Evolutionary conservation across 2,888 invertebrate genomes (phyloP).

Genomic region (Neoscelio sp.): DNA sequence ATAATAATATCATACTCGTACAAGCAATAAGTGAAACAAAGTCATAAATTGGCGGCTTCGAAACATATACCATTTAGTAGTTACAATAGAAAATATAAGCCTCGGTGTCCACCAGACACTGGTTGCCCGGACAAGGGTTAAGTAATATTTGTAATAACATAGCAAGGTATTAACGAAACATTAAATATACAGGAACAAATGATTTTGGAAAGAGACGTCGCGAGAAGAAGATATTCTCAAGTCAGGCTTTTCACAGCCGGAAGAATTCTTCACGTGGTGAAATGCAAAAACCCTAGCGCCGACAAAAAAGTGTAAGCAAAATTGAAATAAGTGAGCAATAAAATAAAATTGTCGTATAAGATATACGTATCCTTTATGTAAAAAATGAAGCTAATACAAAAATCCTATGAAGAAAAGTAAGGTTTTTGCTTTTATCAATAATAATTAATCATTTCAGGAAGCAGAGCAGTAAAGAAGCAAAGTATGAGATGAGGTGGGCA

Average conservation of each 20-base stretch:
- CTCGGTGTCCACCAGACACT: no score
- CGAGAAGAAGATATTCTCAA: constrained; percentile 88
- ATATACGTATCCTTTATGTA: no score
- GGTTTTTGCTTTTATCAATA: constrained; percentile 2
- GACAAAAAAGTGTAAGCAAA: constrained; percentile 70
- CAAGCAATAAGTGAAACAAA: no score
- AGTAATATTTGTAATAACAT: no score
- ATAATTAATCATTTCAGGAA: constrained; percentile 72
- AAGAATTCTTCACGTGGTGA: constrained; percentile 90
- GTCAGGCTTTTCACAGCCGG: constrained; percentile 91
- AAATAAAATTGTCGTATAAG: no score
- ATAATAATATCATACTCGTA: no score
- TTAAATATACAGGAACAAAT: constrained; percentile 86
- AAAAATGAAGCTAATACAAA: no score
- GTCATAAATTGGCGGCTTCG: no score
- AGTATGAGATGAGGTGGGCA: constrained; percentile 92
- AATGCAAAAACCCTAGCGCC: constrained; percentile 86
- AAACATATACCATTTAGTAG: no score
- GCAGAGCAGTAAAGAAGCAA: constrained; percentile 84
- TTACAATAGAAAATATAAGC: not conserved
- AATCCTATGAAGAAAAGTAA: no score
- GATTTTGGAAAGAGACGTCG: constrained; percentile 87
- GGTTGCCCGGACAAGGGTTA: constrained; percentile 2
- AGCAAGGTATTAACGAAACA: no score
- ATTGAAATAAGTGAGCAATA: no score